These are phyloP conservation scores for Cichlasoma orientale DNA, from an alignment of 2,797 vertebrate genomes.

Conservation along the genomic window DNA sequence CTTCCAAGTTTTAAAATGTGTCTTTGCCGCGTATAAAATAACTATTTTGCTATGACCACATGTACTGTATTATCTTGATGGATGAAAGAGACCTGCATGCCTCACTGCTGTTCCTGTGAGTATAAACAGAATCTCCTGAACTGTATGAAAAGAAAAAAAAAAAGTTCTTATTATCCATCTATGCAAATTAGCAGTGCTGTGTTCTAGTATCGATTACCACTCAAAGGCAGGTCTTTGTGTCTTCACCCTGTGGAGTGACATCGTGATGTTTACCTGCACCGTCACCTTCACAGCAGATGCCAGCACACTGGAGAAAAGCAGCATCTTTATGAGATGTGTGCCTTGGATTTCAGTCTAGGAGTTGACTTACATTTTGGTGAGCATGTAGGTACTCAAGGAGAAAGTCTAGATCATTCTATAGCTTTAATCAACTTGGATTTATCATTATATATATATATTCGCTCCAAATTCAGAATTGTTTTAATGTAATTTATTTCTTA, in stretches of 20 bases:
- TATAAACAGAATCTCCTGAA: not conserved
- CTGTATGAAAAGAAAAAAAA: not conserved
- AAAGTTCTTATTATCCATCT: conserved; percentile 3
- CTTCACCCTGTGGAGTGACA: not conserved
- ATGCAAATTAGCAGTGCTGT: conserved; percentile 16
- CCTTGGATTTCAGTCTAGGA: conserved; percentile 49
- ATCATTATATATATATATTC: conserved; percentile 11
- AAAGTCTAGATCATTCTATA: conserved; percentile 22
- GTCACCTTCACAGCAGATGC: conserved; percentile 8
- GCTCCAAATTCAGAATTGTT: conserved; percentile 5
- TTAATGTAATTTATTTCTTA: conserved; percentile 27
- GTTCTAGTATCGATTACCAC: not conserved
- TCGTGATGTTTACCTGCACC: conserved; percentile 20
- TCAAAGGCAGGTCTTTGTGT: not conserved
- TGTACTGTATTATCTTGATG: conserved; percentile 13
- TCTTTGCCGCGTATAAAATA: not conserved
- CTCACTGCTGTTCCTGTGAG: conserved; percentile 5
- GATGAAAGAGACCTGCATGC: not conserved
- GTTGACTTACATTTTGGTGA: conserved; percentile 22
- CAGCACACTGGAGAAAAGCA: conserved; percentile 44
- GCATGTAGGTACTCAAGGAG: conserved; percentile 9
- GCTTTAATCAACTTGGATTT: conserved; percentile 43
- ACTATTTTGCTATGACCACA: not conserved
- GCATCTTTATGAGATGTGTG: conserved; percentile 65
- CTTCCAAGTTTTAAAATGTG: not conserved